Percentiles rank a stretch among this genome's conserved stretches.
phyloP scores from a whole-genome alignment of 1,140 invertebrate genomes.

The Artemia franciscana region DNA sequence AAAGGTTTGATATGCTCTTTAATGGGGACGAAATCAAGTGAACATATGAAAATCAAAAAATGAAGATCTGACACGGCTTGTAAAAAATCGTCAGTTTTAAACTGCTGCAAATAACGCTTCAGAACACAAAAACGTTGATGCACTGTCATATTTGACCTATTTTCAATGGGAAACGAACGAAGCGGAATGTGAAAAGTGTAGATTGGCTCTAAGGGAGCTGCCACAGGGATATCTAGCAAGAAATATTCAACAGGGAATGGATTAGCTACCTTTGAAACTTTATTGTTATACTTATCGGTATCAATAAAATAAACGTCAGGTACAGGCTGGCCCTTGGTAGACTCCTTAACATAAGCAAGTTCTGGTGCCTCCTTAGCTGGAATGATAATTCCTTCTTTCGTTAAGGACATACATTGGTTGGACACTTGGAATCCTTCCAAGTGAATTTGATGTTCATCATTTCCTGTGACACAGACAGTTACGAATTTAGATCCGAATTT shows the following conservation, averaged over 20 bases:
- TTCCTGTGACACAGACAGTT: constrained; percentile 88
- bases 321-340: constrained; percentile 79
- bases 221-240: constrained; percentile 82
- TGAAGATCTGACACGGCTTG: constrained; percentile 75
- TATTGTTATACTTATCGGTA: constrained; percentile 87
- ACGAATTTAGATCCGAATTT: constrained; percentile 96
- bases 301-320: constrained; percentile 99
- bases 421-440: constrained; percentile 99
- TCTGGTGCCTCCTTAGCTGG: constrained; percentile 93
- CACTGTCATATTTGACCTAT: constrained; percentile 60
- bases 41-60: constrained; percentile 63
- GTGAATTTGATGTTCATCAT: constrained; percentile 72
- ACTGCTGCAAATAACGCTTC: constrained; percentile 50
- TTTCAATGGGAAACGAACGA: constrained; percentile 23
- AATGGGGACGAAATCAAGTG: constrained; percentile 67
- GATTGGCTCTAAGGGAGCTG: constrained; percentile 59
- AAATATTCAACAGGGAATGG: constrained; percentile 94
- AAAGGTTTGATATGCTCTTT: no score
- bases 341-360: constrained; percentile 83
- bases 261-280: constrained; percentile 71
- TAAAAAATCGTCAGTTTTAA: constrained; percentile 31
- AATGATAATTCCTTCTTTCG: constrained; percentile 73
- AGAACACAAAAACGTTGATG: constrained; percentile 61
- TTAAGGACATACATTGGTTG: constrained; percentile 91
- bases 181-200: constrained; percentile 55